Percentiles rank a stretch among this genome's conserved stretches.
These are phyloP conservation scores for Scleropages formosus DNA, from an alignment of 2,797 vertebrate species.

Conservation along the genomic window DNA sequence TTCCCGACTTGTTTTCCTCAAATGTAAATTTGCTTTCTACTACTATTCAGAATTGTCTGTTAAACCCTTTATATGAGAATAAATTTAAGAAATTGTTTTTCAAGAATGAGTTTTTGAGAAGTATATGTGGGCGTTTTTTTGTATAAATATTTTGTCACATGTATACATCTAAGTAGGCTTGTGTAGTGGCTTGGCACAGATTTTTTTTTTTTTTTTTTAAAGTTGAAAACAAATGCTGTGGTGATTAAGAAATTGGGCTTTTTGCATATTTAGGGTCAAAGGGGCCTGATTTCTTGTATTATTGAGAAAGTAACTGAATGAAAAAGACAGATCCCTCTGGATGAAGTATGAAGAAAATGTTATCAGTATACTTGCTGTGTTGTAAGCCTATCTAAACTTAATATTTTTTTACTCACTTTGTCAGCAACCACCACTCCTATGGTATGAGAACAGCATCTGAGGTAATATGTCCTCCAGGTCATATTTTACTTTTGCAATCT, in stretches of 20 bases:
- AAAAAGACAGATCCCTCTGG: background rate
- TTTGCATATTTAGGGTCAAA: background rate
- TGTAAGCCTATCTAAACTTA: no score
- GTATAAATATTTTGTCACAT: background rate
- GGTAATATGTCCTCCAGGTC: no score
- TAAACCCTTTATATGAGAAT: conserved; percentile 3
- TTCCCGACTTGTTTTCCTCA: no score
- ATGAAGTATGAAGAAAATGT: no score
- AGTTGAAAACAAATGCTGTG: background rate
- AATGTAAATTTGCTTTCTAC: no score
- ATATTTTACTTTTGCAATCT: no score
- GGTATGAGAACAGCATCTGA: no score
- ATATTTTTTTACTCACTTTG: no score
- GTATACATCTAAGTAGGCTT: background rate
- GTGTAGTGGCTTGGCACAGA: background rate
- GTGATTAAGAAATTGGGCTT: background rate
- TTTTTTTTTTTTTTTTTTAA: no score
- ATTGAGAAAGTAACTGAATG: background rate
- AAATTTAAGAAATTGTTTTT: background rate
- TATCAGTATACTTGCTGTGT: no score
- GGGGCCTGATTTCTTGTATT: background rate
- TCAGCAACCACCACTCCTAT: no score
- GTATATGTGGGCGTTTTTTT: background rate
- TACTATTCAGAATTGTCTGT: no score
- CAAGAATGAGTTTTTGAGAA: background rate